Percentiles rank a stretch among this genome's conserved stretches.
These are phyloP conservation scores for Anthoscopus minutus DNA, from an alignment of 2,113 vertebrate species.

Conservation along the genomic window DNA sequence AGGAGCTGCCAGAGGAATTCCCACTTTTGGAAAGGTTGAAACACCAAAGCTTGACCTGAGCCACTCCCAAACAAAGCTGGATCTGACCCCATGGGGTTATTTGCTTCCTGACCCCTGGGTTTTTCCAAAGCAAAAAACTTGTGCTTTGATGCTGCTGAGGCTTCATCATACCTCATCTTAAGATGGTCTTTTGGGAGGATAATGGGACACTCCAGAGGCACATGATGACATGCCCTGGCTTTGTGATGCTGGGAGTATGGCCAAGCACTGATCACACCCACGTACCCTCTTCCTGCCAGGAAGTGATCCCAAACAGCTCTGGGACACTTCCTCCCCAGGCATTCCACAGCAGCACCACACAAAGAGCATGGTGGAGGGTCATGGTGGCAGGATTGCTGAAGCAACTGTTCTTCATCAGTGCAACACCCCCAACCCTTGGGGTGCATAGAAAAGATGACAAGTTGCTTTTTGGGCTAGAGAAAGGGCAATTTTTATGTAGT, in stretches of 20 bases:
- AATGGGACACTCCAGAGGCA: background rate
- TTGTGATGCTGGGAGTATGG: background rate
- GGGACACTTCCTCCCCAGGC: background rate
- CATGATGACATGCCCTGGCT: background rate
- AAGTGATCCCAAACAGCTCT: background rate
- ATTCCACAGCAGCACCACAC: accelerated
- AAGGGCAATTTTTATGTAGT: background rate
- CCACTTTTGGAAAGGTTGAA: background rate
- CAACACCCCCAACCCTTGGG: accelerated
- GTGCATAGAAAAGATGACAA: accelerated
- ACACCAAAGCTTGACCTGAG: background rate
- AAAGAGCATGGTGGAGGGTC: background rate
- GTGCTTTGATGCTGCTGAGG: background rate
- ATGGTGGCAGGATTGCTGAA: background rate
- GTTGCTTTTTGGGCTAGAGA: background rate
- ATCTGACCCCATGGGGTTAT: background rate
- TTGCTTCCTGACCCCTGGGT: background rate
- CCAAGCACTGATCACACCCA: background rate
- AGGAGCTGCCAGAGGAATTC: background rate
- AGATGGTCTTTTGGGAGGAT: background rate
- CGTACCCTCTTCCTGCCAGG: accelerated
- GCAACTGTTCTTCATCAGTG: background rate
- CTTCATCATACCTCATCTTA: background rate
- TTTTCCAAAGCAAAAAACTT: background rate
- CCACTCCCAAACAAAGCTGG: background rate